These are phyloP conservation scores for Anas platyrhynchos DNA, from an alignment of 2,113 vertebrate species.

Conservation along the genomic window DNA sequence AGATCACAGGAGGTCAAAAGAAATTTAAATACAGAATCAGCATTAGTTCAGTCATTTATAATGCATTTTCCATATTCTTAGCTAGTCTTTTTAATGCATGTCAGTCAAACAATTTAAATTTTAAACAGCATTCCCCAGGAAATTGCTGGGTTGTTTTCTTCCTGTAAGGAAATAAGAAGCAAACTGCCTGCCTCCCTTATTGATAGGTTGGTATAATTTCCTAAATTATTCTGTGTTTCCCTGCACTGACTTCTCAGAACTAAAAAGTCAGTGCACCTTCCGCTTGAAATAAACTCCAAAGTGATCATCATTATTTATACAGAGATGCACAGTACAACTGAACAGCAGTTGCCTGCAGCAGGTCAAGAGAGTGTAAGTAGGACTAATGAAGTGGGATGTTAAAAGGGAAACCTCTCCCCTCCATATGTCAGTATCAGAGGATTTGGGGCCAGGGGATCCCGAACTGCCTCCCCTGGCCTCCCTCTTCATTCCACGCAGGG, in stretches of 20 bases:
- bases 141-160: neutral
- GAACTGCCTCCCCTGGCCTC: neutral
- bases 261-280: neutral
- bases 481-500: accelerated
- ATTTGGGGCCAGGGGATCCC: neutral
- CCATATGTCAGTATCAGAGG: neutral
- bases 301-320: neutral
- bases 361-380: neutral
- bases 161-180: neutral
- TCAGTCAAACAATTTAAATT: neutral
- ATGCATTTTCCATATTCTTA: neutral
- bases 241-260: neutral
- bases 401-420: neutral
- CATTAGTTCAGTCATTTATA: neutral
- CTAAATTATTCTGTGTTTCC: neutral
- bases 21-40: neutral
- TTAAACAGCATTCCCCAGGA: neutral
- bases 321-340: neutral
- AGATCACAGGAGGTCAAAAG: neutral
- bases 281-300: neutral
- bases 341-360: neutral
- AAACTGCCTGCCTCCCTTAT: neutral
- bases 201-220: neutral
- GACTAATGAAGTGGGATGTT: neutral
- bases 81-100: neutral